phyloP scores from a whole-genome alignment of 1,140 invertebrate genomes.

The Rhynchophorus ferrugineus region DNA sequence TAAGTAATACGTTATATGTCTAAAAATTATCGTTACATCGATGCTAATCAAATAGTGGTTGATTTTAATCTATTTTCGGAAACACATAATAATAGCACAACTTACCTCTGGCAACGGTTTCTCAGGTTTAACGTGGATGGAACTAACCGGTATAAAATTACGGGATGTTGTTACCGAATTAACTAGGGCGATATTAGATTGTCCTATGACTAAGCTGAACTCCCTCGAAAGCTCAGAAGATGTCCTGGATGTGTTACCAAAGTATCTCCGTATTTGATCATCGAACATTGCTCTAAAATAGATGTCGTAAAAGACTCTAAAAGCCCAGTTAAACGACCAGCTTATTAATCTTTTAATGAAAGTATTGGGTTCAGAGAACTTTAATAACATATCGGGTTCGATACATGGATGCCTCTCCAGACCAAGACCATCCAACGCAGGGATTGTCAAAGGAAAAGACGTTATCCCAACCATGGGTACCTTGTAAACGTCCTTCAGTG shows the following conservation, averaged over 20 bases:
- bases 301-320: background rate
- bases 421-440: conserved; percentile 10
- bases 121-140: conserved; percentile 42
- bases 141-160: conserved; percentile 43
- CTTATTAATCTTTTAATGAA: conserved; percentile 19
- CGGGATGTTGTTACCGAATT: conserved; percentile 42
- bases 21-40: conserved; percentile 1
- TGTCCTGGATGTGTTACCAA: conserved; percentile 4
- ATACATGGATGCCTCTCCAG: conserved; percentile 21
- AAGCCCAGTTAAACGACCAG: conserved; percentile 3
- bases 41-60: background rate
- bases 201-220: conserved; percentile 46
- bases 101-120: conserved; percentile 39
- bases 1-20: too few species aligned
- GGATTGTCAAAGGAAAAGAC: conserved; percentile 9
- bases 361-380: conserved; percentile 2
- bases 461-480: conserved; percentile 25
- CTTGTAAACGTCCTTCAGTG: conserved; percentile 24
- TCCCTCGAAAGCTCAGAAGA: conserved; percentile 32
- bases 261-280: conserved; percentile 13
- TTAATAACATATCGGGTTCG: conserved; percentile 18
- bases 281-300: background rate
- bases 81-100: background rate
- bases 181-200: conserved; percentile 42
- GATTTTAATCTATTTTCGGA: background rate